Percentiles rank a stretch among this genome's conserved stretches.
phyloP scores from a whole-genome alignment of 2,113 vertebrate genomes.

The Oncorhynchus gorbuscha region DNA sequence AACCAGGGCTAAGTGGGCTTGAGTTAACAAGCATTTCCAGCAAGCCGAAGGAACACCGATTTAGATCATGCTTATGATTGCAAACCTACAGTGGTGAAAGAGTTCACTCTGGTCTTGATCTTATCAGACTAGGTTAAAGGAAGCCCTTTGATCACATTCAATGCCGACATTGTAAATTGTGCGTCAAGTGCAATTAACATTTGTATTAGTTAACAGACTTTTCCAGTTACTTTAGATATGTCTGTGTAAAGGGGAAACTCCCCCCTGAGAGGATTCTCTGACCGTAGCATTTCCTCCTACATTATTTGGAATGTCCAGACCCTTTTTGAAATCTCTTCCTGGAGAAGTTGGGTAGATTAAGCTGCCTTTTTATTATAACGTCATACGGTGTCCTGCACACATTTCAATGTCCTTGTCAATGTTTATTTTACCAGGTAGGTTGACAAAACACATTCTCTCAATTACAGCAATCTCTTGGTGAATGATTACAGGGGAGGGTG shows the following conservation, averaged over 20 bases:
- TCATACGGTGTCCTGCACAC: too few species aligned
- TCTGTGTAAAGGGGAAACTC: slow-evolving; percentile 15
- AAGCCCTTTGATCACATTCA: too few species aligned
- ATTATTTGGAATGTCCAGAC: slow-evolving; percentile 33
- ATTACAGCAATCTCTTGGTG: too few species aligned
- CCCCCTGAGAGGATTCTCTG: slow-evolving; percentile 25
- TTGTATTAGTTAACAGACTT: not conserved
- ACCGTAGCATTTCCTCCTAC: not conserved
- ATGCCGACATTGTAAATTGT: slow-evolving; percentile 5
- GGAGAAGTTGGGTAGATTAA: not conserved
- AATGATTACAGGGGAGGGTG: too few species aligned
- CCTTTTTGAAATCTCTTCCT: slow-evolving; percentile 9
- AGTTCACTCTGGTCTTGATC: not conserved
- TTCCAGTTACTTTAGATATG: not conserved
- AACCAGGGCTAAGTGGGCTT: too few species aligned
- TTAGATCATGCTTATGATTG: not conserved
- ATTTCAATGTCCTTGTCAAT: too few species aligned
- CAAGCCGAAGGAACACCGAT: not conserved
- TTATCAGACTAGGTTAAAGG: not conserved
- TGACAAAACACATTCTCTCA: too few species aligned
- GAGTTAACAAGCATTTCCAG: not conserved
- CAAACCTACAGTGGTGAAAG: not conserved
- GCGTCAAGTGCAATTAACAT: not conserved
- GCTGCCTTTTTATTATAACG: too few species aligned
- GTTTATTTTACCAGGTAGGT: too few species aligned